Evolutionary conservation across 2,888 invertebrate genomes (phyloP).

Genomic region (Drosophila mimica): DNA sequence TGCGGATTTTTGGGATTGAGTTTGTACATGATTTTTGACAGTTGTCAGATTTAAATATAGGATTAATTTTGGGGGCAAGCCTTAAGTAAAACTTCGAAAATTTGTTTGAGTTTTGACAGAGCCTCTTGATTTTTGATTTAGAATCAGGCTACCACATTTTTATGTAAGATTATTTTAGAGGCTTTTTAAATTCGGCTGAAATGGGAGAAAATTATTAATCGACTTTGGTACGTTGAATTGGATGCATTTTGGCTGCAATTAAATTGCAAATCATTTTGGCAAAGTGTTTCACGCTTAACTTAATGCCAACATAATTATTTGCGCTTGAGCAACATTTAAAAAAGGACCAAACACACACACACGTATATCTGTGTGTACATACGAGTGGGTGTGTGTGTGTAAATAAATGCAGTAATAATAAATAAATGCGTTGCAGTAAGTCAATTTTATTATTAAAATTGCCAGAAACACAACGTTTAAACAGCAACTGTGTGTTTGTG

Average conservation of each 20-base stretch:
- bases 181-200: background rate
- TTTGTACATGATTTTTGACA: too few relatives aligned
- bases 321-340: slow-evolving; percentile 63
- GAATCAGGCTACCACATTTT: too few relatives aligned
- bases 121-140: too few relatives aligned
- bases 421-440: slow-evolving; percentile 74
- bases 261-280: slow-evolving; percentile 60
- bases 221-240: background rate
- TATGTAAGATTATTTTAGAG: too few relatives aligned
- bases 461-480: slow-evolving; percentile 49
- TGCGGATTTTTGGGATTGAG: too few relatives aligned
- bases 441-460: slow-evolving; percentile 76
- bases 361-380: background rate
- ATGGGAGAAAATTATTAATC: background rate
- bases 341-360: slow-evolving; percentile 19
- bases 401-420: slow-evolving; percentile 62
- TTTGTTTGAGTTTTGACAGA: too few relatives aligned
- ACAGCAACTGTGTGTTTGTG: slow-evolving; percentile 41
- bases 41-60: too few relatives aligned
- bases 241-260: slow-evolving; percentile 22
- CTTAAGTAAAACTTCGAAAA: too few relatives aligned
- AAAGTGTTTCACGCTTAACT: slow-evolving; percentile 77
- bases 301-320: slow-evolving; percentile 76
- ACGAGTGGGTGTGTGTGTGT: slow-evolving; percentile 16
- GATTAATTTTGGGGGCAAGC: too few relatives aligned